A percentile compares a stretch with the other conserved stretches of the same genome.
Evolutionary conservation across 1,140 invertebrate genomes (phyloP).

Genomic region (Trichonephila inaurata): DNA sequence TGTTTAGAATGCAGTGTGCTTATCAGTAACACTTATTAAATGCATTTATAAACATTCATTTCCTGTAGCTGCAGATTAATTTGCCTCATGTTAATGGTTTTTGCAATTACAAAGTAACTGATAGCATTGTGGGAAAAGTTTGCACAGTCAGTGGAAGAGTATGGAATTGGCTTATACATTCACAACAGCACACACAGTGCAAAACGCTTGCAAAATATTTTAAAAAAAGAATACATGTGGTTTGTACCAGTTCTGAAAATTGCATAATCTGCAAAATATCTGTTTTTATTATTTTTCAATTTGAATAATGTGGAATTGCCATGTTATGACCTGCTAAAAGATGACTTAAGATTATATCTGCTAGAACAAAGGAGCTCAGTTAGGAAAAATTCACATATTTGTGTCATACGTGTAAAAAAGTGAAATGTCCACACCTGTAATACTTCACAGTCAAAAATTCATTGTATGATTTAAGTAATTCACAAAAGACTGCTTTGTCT

Average conservation of each 20-base stretch:
- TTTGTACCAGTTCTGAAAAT: conserved; percentile 13
- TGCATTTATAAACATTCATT: not conserved
- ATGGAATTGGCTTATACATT: conserved; percentile 54
- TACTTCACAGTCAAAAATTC: too few relatives aligned
- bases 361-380: too few relatives aligned
- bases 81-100: not conserved
- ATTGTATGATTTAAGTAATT: too few relatives aligned
- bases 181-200: conserved; percentile 59
- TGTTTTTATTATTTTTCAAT: not conserved
- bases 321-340: not conserved
- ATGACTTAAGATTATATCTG: not conserved
- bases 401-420: too few relatives aligned
- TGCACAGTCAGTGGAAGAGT: conserved; percentile 48
- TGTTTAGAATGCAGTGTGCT: not conserved
- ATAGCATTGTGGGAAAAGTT: conserved; percentile 28
- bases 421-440: too few relatives aligned
- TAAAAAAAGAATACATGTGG: conserved; percentile 23
- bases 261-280: not conserved
- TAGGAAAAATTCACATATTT: too few relatives aligned
- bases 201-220: conserved; percentile 50
- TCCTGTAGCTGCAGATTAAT: not conserved
- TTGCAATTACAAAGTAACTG: not conserved
- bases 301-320: not conserved
- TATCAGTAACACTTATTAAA: conserved; percentile 34
- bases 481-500: too few relatives aligned